phyloP scores from a whole-genome alignment of 1,140 invertebrate genomes.

The Eumeta japonica region DNA sequence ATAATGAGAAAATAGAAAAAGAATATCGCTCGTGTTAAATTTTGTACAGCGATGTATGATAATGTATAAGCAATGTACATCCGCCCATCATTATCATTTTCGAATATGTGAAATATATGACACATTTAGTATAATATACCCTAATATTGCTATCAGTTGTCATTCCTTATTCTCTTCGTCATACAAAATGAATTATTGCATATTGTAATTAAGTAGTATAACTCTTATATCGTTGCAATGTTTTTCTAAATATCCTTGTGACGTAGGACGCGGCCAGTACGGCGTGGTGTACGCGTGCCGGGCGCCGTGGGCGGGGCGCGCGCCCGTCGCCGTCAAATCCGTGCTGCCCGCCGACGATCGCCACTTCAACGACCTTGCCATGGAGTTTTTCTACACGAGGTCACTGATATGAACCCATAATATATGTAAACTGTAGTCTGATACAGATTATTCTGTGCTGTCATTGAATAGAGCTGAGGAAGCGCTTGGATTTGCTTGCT shows the following conservation, averaged over 20 bases:
- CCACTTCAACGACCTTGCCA: constrained; percentile 88
- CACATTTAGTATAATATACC: too few relatives aligned
- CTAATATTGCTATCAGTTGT: too few relatives aligned
- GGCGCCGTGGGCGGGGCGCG: constrained; percentile 73
- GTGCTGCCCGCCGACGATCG: constrained; percentile 87
- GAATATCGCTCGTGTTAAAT: too few relatives aligned
- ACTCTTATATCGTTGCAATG: not conserved
- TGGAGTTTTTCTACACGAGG: constrained; percentile 89
- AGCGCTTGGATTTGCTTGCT: constrained; percentile 1
- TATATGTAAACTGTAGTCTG: not conserved
- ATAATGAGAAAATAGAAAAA: too few relatives aligned
- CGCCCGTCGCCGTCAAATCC: constrained; percentile 85
- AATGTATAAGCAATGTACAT: too few relatives aligned
- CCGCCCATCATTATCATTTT: too few relatives aligned
- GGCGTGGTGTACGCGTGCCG: constrained; percentile 85
- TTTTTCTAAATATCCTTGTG: not conserved
- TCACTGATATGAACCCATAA: constrained; percentile 24
- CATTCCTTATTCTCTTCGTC: too few relatives aligned
- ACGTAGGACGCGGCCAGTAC: constrained; percentile 74
- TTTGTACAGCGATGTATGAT: too few relatives aligned
- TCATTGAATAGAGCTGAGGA: not conserved
- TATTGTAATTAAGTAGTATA: too few relatives aligned
- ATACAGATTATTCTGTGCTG: not conserved
- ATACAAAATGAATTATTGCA: too few relatives aligned
- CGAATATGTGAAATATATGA: too few relatives aligned